Evolutionary conservation across 92 coral and sea anemone species (phyloP).

Genomic region (Chrysogorgia sp.): DNA sequence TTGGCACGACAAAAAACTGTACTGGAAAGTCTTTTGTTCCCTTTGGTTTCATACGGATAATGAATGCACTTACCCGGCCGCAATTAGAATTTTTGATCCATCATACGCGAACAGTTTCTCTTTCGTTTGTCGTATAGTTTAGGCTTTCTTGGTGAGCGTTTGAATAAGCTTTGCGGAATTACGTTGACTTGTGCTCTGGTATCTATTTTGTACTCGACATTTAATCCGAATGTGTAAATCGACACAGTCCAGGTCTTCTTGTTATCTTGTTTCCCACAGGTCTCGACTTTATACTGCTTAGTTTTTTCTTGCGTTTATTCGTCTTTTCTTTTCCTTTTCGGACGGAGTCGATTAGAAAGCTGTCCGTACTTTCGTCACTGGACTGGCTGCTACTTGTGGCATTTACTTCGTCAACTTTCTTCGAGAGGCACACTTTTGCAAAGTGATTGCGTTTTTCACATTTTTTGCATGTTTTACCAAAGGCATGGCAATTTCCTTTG

Average conservation of each 20-base stretch:
- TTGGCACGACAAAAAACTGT: neutral
- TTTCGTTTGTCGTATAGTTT: neutral
- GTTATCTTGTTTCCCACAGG: neutral
- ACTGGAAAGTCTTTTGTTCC: neutral
- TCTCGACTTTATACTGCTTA: too few relatives aligned
- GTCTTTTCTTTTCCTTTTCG: neutral
- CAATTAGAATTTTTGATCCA: neutral
- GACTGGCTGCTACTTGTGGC: too few relatives aligned
- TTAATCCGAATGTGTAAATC: neutral
- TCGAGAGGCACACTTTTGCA: conserved; percentile 53
- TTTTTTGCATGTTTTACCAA: conserved; percentile 30
- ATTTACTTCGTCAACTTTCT: too few relatives aligned
- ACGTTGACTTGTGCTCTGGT: conserved; percentile 8
- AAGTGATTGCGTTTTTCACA: conserved; percentile 43
- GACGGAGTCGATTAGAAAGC: neutral
- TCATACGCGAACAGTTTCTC: conserved; percentile 1
- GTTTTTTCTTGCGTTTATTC: too few relatives aligned
- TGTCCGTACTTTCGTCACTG: conserved; percentile 1
- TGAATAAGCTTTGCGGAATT: neutral
- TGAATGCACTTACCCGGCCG: neutral
- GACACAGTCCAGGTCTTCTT: neutral
- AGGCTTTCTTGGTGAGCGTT: neutral
- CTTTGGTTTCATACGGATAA: neutral
- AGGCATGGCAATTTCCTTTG: conserved; percentile 27
- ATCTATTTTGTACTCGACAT: conserved; percentile 1